Conservation (phyloP, 2,797 vertebrate species). For the Aldrovandia affinis region DNA sequence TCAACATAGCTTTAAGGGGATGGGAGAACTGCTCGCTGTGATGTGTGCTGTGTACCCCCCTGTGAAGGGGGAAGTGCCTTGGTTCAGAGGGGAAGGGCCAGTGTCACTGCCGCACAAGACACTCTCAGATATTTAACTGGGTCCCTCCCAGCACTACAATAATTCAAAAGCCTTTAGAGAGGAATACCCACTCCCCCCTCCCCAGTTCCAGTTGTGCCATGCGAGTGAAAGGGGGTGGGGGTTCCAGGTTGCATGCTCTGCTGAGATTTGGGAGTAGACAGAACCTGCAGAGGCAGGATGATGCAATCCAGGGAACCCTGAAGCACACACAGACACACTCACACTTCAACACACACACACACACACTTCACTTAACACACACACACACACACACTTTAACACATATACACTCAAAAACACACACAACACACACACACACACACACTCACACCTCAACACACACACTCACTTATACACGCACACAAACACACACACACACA, state of each 20-base stretch:
- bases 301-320: conserved; percentile 3
- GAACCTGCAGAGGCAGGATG: conserved; percentile 14
- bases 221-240: too few species aligned
- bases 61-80: neutral
- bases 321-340: neutral
- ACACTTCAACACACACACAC: neutral
- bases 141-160: neutral
- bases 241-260: neutral
- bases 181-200: neutral
- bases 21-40: conserved; percentile 49
- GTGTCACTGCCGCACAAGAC: neutral
- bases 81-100: neutral
- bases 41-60: neutral
- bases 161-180: neutral
- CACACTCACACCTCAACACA: neutral
- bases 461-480: neutral
- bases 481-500: neutral
- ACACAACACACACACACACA: neutral
- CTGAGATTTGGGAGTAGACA: neutral
- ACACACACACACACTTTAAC: neutral
- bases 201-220: neutral
- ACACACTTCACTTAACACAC: neutral
- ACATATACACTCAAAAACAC: too few species aligned
- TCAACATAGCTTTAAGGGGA: conserved; percentile 65
- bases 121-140: neutral